These are phyloP conservation scores for Rhinoraja longicauda DNA, from an alignment of 2,797 vertebrate genomes.

Conservation along the genomic window DNA sequence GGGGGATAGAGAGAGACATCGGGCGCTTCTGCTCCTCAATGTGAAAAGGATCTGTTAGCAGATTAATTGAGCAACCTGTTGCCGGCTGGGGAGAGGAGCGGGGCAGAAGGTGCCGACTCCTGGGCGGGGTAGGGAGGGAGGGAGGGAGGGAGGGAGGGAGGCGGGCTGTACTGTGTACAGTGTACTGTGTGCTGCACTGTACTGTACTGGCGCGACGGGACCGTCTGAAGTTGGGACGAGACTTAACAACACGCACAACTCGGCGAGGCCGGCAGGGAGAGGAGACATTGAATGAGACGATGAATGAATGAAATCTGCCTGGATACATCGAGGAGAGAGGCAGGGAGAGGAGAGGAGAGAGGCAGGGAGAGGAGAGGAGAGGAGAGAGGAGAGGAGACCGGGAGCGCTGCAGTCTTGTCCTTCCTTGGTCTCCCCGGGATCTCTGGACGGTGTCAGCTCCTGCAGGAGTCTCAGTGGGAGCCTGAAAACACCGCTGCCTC, in stretches of 20 bases:
- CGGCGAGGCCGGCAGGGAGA: not conserved
- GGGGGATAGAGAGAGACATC: not conserved
- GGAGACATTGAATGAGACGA: not conserved
- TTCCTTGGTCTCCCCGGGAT: not conserved
- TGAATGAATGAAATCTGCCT: not conserved
- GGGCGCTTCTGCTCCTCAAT: not conserved
- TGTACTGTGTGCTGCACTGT: too few species aligned
- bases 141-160: too few species aligned
- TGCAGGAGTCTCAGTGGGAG: not conserved
- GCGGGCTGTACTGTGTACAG: not conserved
- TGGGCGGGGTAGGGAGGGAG: too few species aligned
- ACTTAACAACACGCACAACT: not conserved
- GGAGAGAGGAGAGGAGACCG: not conserved
- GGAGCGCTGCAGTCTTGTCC: not conserved
- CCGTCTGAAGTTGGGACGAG: conserved; percentile 28
- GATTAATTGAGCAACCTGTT: not conserved
- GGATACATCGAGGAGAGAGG: not conserved
- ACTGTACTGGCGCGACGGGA: conserved; percentile 7
- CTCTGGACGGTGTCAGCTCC: not conserved
- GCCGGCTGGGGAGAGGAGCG: not conserved
- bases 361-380: not conserved
- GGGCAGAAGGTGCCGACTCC: not conserved
- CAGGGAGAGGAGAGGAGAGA: too few species aligned
- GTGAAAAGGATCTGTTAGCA: not conserved
- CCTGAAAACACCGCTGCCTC: not conserved